Percentiles rank a stretch among this genome's conserved stretches.
Evolutionary conservation across 2,888 invertebrate species (phyloP).

Genomic region (Linhomoeus sp.): DNA sequence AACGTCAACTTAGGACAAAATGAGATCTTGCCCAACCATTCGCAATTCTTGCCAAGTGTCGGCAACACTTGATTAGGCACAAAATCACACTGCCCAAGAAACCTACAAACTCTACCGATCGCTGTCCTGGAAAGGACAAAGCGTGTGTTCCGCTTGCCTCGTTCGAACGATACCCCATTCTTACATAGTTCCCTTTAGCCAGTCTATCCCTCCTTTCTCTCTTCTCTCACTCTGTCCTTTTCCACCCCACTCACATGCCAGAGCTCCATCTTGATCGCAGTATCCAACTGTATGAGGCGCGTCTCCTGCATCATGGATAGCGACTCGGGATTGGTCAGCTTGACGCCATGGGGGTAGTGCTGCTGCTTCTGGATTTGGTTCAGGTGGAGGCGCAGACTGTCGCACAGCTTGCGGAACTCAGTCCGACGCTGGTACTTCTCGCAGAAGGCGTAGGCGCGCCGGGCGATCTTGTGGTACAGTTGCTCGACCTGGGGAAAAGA

Average conservation of each 20-base stretch:
- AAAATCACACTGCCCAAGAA: too few relatives aligned
- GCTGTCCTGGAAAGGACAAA: too few relatives aligned
- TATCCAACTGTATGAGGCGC: constrained; percentile 76
- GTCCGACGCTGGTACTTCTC: constrained; percentile 89
- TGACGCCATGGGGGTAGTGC: constrained; percentile 39
- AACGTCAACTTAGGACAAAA: too few relatives aligned
- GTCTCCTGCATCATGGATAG: constrained; percentile 93
- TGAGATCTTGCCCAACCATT: too few relatives aligned
- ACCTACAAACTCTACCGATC: too few relatives aligned
- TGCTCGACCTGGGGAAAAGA: constrained; percentile 85
- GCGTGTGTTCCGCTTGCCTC: too few relatives aligned
- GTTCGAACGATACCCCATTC: too few relatives aligned
- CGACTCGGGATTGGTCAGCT: constrained; percentile 68
- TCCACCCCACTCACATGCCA: constrained; percentile 63
- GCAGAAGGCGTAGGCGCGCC: constrained; percentile 80
- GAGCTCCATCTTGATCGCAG: constrained; percentile 94
- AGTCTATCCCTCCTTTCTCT: too few relatives aligned
- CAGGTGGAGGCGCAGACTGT: constrained; percentile 82
- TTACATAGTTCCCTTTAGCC: too few relatives aligned
- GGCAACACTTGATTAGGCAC: too few relatives aligned
- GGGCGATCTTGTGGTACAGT: constrained; percentile 86
- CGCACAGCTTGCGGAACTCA: constrained; percentile 92
- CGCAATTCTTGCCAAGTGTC: too few relatives aligned
- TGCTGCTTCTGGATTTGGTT: constrained; percentile 74
- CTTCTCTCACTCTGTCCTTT: too few relatives aligned